Evolutionary conservation across 2,113 vertebrate genomes (phyloP).

Genomic region (Pitta sordida): DNA sequence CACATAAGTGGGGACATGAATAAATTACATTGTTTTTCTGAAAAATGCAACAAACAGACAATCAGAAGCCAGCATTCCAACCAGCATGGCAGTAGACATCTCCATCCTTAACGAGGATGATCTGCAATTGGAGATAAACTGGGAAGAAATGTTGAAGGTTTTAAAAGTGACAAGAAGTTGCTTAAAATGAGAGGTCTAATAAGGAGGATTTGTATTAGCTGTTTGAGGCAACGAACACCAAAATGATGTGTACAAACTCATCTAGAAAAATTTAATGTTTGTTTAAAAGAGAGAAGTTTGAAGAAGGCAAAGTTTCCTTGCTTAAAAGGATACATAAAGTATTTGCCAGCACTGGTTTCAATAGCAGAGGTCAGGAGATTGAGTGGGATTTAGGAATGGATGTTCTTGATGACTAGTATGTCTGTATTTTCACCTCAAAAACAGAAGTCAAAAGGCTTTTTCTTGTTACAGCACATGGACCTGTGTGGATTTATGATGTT

Average conservation of each 20-base stretch:
- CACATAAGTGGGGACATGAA: background rate
- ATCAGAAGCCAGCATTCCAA: background rate
- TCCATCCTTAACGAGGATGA: rapidly evolving
- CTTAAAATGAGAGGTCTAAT: background rate
- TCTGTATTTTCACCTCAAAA: background rate
- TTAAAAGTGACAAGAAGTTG: background rate
- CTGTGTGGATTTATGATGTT: rapidly evolving
- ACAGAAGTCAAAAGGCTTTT: background rate
- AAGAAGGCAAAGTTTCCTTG: background rate
- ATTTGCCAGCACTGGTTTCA: rapidly evolving
- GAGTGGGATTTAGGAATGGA: background rate
- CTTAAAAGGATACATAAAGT: background rate
- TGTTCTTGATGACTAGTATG: background rate
- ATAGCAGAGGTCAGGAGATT: background rate
- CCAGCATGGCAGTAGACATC: background rate
- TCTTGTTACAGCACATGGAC: background rate
- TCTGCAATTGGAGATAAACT: background rate
- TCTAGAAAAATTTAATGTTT: background rate
- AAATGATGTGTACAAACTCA: background rate
- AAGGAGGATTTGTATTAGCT: background rate
- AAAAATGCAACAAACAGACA: background rate
- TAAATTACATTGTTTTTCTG: background rate
- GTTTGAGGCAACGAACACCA: background rate
- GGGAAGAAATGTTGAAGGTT: background rate
- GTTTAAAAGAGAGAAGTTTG: background rate